Conservation (phyloP, 2,888 invertebrate genomes). For the Metopia argyrocephala region DNA sequence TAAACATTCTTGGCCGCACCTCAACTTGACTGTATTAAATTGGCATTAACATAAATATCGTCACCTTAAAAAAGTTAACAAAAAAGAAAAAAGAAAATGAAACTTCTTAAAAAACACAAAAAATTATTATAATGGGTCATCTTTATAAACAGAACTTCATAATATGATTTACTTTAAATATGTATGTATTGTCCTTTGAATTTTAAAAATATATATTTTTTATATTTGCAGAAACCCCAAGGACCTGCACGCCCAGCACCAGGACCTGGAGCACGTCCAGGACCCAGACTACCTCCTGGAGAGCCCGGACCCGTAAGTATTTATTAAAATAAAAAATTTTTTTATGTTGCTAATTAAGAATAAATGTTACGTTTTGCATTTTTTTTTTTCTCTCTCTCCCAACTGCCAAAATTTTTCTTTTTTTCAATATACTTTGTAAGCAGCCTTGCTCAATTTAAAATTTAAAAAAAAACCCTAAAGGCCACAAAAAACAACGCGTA, state of each 20-base stretch:
- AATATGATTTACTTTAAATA: not conserved
- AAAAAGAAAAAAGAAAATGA: not conserved
- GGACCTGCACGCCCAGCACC: conserved; percentile 67
- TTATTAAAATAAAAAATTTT: not conserved
- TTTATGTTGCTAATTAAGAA: not conserved
- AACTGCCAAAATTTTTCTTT: too few relatives aligned
- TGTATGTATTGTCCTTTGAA: too few relatives aligned
- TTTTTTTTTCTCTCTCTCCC: too few relatives aligned
- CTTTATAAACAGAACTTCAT: conserved; percentile 29
- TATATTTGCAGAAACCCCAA: conserved; percentile 60
- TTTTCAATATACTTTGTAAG: too few relatives aligned
- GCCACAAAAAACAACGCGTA: too few relatives aligned
- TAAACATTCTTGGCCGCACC: conserved; percentile 64
- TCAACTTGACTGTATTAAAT: conserved; percentile 61
- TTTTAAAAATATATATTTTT: conserved; percentile 41
- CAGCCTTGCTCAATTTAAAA: too few relatives aligned
- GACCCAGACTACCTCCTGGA: conserved; percentile 66
- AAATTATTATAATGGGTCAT: conserved; percentile 50
- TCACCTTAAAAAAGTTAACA: conserved; percentile 51
- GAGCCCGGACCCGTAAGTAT: conserved; percentile 73
- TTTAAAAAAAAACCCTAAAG: too few relatives aligned
- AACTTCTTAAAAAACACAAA: not conserved
- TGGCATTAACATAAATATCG: conserved; percentile 65
- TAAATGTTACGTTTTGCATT: too few relatives aligned
- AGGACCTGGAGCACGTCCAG: conserved; percentile 68